Conservation (phyloP, 1,140 invertebrate species). For the Drosophila burlai region DNA sequence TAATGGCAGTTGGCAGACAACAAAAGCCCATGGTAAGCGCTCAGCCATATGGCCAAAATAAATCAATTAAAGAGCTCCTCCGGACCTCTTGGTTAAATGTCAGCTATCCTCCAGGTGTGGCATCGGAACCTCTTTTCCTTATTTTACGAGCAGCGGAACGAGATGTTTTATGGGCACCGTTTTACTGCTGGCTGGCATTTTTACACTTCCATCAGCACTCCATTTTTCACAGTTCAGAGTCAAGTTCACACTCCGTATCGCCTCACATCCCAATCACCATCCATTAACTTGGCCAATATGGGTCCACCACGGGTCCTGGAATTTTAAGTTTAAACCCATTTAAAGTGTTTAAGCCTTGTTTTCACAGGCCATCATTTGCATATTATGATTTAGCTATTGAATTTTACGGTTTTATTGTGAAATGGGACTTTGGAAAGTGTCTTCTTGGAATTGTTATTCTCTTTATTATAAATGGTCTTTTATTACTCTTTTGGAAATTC, state of each 20-base stretch:
- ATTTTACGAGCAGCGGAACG: slow-evolving; percentile 38
- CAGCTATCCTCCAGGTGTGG: slow-evolving; percentile 38
- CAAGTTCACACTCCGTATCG: slow-evolving; percentile 32
- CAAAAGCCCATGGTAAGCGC: slow-evolving; percentile 64
- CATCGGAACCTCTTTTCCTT: slow-evolving; percentile 5
- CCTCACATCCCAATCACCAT: slow-evolving; percentile 22
- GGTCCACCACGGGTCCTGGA: slow-evolving; percentile 1
- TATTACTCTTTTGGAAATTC: slow-evolving; percentile 36
- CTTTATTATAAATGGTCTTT: slow-evolving; percentile 32
- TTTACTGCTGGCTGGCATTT: slow-evolving; percentile 49
- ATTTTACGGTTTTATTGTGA: slow-evolving; percentile 37
- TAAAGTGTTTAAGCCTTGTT: slow-evolving; percentile 45
- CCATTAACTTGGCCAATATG: slow-evolving; percentile 24
- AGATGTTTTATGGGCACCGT: slow-evolving; percentile 43
- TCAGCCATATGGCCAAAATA: slow-evolving; percentile 44
- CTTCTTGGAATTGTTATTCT: slow-evolving; percentile 26
- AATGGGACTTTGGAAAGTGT: slow-evolving; percentile 29
- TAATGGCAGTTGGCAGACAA: slow-evolving; percentile 70
- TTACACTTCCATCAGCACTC: slow-evolving; percentile 52
- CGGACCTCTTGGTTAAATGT: slow-evolving; percentile 17
- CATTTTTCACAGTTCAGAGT: slow-evolving; percentile 49
- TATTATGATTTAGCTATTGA: slow-evolving; percentile 66
- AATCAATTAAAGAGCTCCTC: slow-evolving; percentile 51
- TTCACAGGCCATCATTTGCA: slow-evolving; percentile 60
- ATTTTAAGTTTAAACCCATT: slow-evolving; percentile 22